These are phyloP conservation scores for Lepidonotus clava DNA, from an alignment of 2,888 invertebrate species.

Conservation along the genomic window DNA sequence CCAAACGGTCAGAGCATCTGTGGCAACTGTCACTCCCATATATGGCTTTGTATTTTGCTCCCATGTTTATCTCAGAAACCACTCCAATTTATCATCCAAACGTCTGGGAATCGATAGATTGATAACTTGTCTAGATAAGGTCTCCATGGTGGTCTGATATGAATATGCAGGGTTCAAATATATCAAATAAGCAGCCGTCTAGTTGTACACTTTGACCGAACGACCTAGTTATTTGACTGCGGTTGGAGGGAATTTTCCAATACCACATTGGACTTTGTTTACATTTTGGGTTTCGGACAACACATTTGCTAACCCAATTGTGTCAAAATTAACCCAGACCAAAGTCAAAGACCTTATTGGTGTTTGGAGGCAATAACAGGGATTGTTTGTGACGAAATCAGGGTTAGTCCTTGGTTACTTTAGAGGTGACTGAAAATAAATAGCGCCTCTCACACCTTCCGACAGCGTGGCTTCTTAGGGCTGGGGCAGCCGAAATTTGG, in stretches of 20 bases:
- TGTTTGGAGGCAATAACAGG: too few species aligned
- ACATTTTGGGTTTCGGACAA: neutral
- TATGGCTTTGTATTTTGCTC: neutral
- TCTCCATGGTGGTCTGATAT: too few species aligned
- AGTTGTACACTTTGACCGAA: neutral
- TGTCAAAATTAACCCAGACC: neutral
- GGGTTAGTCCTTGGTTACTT: neutral
- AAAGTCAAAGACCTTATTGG: neutral
- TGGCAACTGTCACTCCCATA: too few species aligned
- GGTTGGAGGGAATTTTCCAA: constrained; percentile 29
- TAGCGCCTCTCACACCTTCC: constrained; percentile 1
- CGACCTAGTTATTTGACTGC: constrained; percentile 1
- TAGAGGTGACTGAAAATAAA: constrained; percentile 44
- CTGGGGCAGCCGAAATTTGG: neutral
- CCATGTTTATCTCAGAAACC: too few species aligned
- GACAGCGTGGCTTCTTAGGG: neutral
- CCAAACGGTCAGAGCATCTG: too few species aligned
- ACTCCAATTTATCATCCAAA: too few species aligned
- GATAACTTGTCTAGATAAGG: too few species aligned
- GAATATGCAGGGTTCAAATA: too few species aligned
- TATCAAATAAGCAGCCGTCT: too few species aligned
- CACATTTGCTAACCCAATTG: neutral
- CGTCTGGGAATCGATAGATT: too few species aligned
- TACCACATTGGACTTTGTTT: constrained; percentile 14
- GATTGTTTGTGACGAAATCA: too few species aligned